Evolutionary conservation across 2,113 vertebrate genomes (phyloP), one percentile per base, ranked within the genome.

Genomic region (Labeo catla): DNA sequence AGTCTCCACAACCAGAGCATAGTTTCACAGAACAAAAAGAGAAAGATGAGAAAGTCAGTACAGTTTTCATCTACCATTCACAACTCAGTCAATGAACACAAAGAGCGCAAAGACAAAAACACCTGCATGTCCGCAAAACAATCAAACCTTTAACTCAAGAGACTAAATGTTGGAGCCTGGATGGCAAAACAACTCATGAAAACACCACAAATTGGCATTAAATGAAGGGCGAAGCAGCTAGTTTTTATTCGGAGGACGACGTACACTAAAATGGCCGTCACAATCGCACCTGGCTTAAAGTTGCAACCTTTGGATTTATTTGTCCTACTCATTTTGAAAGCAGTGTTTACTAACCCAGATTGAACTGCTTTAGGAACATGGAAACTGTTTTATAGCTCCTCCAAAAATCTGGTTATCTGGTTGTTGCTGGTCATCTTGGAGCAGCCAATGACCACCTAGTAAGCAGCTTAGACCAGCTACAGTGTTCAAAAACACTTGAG

Each of bases 11-110:
- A 57, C 49, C 81, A 83, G 47, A 72, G 28, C 47, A 59, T 12
- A 84, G 19, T 43, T 59, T 72, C 81, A 83, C 50, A 87, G 23
- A 4, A 87, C 52, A 12, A 86, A 49, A 84, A 54, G 23, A 79
- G 47, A 80, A 70, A 78, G 63, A 89, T 43, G 16, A 43, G 36
- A 70, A 45, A 19, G 83, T 87, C 77, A 47, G 21, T 8, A 88
- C 78, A 84, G 72, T 47, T 81, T 34, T 39, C 47, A 66, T 77
- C 68, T 63, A 76, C 78, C 39, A 63, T 57, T 87, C 89, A 89
- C 91, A 92, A 89, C 88, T 68, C 66, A 81, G 61, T 72, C 43
- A 81, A 66, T 59, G 85, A 59, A 84, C 63, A 86, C 72, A 74
- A 65, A 68, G 19, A 80, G 78, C 28, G 28, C 76, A 68, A 73